A percentile compares a stretch with the other conserved stretches of the same genome.
These are phyloP conservation scores for Proctacanthus coquilletti DNA, from an alignment of 1,140 invertebrate species.

Conservation along the genomic window DNA sequence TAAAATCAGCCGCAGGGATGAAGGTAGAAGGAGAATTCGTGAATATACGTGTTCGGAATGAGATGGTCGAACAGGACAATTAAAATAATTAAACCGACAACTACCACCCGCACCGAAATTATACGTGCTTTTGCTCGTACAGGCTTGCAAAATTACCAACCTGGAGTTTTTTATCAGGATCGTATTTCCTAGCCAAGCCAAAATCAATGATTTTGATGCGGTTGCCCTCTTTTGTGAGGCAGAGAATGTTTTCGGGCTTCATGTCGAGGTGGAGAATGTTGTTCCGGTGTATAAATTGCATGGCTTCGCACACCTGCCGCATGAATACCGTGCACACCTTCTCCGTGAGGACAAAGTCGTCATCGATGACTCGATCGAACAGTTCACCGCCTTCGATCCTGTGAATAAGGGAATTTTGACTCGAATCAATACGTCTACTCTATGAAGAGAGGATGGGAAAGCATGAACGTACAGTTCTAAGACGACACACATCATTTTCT, in stretches of 20 bases:
- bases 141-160: constrained; percentile 8
- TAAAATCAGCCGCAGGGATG: no score
- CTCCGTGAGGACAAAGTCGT: constrained; percentile 93
- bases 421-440: no score
- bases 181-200: constrained; percentile 82
- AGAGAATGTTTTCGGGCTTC: constrained; percentile 98
- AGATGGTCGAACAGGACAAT: no score
- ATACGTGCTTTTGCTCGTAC: no score
- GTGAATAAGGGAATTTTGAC: constrained; percentile 8
- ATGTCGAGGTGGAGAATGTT: constrained; percentile 91
- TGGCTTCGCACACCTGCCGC: constrained; percentile 92
- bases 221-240: constrained; percentile 85
- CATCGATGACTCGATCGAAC: constrained; percentile 95
- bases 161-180: constrained; percentile 77
- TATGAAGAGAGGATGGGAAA: not conserved
- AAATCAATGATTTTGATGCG: constrained; percentile 98
- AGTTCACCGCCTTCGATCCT: constrained; percentile 95
- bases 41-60: no score
- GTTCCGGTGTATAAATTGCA: constrained; percentile 89
- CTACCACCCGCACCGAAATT: no score
- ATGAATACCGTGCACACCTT: constrained; percentile 90
- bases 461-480: constrained; percentile 78
- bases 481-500: constrained; percentile 85
- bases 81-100: no score
- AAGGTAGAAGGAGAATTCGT: no score